Percentiles rank a stretch among this genome's conserved stretches.
Evolutionary conservation across 53 echinoderm and acorn worm genomes (phyloP).

Genomic region (Luidia sarsii): DNA sequence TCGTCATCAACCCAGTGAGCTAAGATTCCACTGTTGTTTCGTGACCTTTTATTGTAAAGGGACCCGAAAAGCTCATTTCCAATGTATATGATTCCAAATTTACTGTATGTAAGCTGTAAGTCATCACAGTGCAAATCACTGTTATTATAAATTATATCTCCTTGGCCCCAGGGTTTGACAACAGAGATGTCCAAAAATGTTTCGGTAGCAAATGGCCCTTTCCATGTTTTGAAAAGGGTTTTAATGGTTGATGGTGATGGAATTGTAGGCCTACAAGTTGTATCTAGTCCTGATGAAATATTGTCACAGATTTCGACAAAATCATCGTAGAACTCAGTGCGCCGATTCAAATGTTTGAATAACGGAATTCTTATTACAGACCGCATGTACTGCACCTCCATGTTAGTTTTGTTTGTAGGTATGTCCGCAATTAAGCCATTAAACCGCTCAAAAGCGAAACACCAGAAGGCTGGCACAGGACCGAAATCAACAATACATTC

Average conservation of each 20-base stretch:
- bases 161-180: slow-evolving; percentile 7
- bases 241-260: not conserved
- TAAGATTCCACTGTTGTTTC: not conserved
- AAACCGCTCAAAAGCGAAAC: slow-evolving; percentile 51
- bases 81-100: not conserved
- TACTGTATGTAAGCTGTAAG: not conserved
- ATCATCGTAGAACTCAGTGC: not conserved
- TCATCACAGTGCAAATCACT: not conserved
- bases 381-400: slow-evolving; percentile 44
- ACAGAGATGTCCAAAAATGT: not conserved
- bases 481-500: slow-evolving; percentile 39
- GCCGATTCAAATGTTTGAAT: not conserved
- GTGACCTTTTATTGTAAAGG: not conserved
- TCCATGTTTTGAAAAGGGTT: not conserved
- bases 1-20: not conserved
- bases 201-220: not conserved
- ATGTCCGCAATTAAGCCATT: slow-evolving; percentile 51
- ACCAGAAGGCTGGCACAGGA: slow-evolving; percentile 46
- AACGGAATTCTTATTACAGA: slow-evolving; percentile 5
- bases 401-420: slow-evolving; percentile 35
- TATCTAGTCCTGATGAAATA: not conserved
- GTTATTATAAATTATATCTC: not conserved
- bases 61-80: not conserved
- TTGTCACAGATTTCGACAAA: not conserved
- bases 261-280: not conserved